Conservation (phyloP, 35 echinoderm and acorn worm species). For the Antedon bifida region DNA sequence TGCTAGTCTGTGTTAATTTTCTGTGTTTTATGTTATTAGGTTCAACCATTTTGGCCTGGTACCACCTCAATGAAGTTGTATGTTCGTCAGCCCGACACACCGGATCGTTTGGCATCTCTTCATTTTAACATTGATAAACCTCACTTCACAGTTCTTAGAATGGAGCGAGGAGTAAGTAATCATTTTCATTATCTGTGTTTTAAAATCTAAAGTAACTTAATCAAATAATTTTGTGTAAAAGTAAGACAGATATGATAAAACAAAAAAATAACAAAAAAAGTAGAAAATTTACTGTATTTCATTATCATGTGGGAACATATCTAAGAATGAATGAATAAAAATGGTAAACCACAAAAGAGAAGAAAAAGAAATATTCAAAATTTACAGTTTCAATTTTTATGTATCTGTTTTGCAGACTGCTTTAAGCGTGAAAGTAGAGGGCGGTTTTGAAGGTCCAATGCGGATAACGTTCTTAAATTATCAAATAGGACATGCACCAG, state of each 20-base stretch:
- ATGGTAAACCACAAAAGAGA: too few species aligned
- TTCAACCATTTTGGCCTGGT: conserved; percentile 94
- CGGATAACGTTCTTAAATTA: conserved; percentile 62
- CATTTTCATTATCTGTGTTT: too few species aligned
- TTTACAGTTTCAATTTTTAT: background rate
- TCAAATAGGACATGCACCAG: conserved; percentile 66
- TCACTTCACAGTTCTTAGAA: conserved; percentile 68
- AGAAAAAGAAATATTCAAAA: too few species aligned
- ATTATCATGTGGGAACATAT: too few species aligned
- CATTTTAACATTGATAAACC: conserved; percentile 74
- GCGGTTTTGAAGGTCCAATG: conserved; percentile 79
- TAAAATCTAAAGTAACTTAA: background rate
- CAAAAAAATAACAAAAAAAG: too few species aligned
- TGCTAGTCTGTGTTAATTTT: background rate
- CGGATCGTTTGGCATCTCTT: conserved; percentile 52
- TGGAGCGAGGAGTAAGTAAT: conserved; percentile 87
- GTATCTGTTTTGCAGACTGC: conserved; percentile 33
- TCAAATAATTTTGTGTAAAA: too few species aligned
- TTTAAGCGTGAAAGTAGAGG: conserved; percentile 72
- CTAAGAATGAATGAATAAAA: too few species aligned
- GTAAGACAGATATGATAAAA: too few species aligned
- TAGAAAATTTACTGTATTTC: too few species aligned
- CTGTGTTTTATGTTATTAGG: conserved; percentile 10
- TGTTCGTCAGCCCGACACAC: conserved; percentile 49
- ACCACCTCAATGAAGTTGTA: conserved; percentile 80